Conservation (phyloP, 2,888 invertebrate genomes). For the Pollenia angustigena region DNA sequence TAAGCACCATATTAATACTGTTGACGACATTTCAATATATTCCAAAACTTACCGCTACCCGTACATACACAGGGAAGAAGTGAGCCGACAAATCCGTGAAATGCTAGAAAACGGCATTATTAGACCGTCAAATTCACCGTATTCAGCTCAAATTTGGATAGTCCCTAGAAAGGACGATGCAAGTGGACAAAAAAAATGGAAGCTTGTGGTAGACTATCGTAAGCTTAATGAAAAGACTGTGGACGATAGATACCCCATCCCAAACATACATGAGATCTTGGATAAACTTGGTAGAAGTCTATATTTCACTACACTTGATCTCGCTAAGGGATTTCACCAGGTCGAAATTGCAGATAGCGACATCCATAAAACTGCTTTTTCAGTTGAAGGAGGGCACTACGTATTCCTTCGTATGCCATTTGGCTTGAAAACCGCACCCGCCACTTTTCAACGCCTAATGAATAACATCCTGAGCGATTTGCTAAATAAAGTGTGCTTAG, state of each 20-base stretch:
- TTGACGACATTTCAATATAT: slow-evolving; percentile 45
- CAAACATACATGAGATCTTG: no score
- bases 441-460: slow-evolving; percentile 72
- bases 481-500: slow-evolving; percentile 61
- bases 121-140: neutral
- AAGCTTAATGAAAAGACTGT: no score
- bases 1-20: slow-evolving; percentile 59
- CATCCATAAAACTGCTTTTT: slow-evolving; percentile 26
- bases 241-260: no score
- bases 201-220: neutral
- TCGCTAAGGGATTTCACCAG: neutral
- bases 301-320: neutral
- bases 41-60: slow-evolving; percentile 63
- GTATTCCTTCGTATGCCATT: slow-evolving; percentile 72
- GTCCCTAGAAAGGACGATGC: slow-evolving; percentile 17
- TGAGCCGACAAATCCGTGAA: neutral
- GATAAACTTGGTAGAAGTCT: no score
- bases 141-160: slow-evolving; percentile 11
- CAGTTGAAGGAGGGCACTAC: slow-evolving; percentile 67
- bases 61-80: slow-evolving; percentile 43
- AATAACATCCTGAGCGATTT: slow-evolving; percentile 62
- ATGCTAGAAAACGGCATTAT: no score
- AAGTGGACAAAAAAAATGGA: slow-evolving; percentile 12
- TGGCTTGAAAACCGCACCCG: slow-evolving; percentile 72
- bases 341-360: neutral